These are phyloP conservation scores for Acrossocheilus fasciatus DNA, from an alignment of 2,797 vertebrate genomes.

Conservation along the genomic window DNA sequence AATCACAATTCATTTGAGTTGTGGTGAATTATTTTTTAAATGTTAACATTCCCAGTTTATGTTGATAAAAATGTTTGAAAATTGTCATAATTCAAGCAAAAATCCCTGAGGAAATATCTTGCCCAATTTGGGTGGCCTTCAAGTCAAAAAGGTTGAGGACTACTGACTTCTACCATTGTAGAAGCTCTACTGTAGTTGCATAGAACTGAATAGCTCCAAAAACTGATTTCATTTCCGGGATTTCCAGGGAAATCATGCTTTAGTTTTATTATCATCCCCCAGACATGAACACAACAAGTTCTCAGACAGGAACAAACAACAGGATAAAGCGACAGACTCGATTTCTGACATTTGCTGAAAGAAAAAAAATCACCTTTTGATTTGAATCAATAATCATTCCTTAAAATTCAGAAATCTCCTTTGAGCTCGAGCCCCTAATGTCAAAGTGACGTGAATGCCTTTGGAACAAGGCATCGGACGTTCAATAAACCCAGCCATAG, in stretches of 20 bases:
- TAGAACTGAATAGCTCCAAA: background rate
- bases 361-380: background rate
- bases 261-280: conserved; percentile 16
- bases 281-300: conserved; percentile 5
- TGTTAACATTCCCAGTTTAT: background rate
- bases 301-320: conserved; percentile 28
- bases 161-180: background rate
- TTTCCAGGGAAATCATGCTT: conserved; percentile 5
- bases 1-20: background rate
- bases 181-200: background rate
- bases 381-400: conserved; percentile 10
- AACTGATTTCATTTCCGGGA: background rate
- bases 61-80: background rate
- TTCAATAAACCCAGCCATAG: background rate
- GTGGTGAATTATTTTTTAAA: too few species aligned
- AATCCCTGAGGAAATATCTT: background rate
- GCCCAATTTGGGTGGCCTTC: background rate
- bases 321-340: conserved; percentile 1
- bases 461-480: background rate
- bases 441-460: conserved; percentile 12
- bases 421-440: background rate
- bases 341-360: background rate
- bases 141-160: background rate
- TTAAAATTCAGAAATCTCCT: conserved; percentile 19
- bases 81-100: background rate